These are phyloP conservation scores for Pangasius mekongensis DNA, from an alignment of 2,797 vertebrate species.

Conservation along the genomic window DNA sequence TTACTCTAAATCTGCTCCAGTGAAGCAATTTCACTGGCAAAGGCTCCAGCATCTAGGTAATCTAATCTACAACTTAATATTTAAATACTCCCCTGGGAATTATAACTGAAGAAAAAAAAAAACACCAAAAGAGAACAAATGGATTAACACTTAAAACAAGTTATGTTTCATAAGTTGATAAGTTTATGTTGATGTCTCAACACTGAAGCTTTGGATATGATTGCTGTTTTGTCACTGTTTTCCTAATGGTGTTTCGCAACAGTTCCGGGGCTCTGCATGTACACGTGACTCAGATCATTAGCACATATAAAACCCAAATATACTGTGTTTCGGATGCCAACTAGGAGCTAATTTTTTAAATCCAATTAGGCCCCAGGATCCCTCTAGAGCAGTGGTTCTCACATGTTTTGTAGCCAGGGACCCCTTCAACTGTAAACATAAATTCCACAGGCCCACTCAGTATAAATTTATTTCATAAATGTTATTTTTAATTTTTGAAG, in stretches of 20 bases:
- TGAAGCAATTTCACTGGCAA: constrained; percentile 65
- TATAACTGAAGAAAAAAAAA: constrained; percentile 60
- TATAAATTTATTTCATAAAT: background rate
- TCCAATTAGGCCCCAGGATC: background rate
- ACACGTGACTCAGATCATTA: background rate
- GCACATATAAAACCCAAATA: background rate
- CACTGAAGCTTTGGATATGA: background rate
- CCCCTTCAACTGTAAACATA: background rate
- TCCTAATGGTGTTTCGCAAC: background rate
- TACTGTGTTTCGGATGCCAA: background rate
- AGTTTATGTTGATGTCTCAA: background rate
- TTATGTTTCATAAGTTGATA: background rate
- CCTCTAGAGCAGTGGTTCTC: background rate
- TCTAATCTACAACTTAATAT: constrained; percentile 67
- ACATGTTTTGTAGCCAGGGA: background rate
- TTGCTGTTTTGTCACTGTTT: background rate
- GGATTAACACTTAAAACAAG: constrained; percentile 25
- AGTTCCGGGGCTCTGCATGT: background rate
- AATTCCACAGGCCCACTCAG: background rate
- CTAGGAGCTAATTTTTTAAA: background rate
- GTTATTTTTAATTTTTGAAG: background rate
- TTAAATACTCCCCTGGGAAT: constrained; percentile 78
- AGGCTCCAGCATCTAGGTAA: constrained; percentile 67
- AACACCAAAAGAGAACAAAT: background rate
- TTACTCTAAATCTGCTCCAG: constrained; percentile 67